Evolutionary conservation across 2,797 vertebrate species (phyloP).

Genomic region (Artibeus lituratus): DNA sequence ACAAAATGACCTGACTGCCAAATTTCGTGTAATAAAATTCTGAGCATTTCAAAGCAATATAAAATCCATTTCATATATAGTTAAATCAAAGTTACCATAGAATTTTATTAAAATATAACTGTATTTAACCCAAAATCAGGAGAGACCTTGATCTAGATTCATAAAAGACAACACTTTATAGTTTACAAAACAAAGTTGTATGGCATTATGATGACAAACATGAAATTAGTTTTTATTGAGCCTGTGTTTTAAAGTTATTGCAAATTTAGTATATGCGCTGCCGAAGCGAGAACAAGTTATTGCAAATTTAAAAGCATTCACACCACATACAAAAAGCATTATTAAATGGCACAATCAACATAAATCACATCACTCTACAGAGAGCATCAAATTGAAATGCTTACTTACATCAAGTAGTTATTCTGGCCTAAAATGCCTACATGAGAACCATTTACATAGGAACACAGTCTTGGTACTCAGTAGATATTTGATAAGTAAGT

Average conservation of each 20-base stretch:
- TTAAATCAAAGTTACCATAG: not conserved
- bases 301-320: not conserved
- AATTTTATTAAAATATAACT: not conserved
- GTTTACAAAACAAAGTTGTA: not conserved
- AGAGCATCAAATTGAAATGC: not conserved
- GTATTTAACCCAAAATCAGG: not conserved
- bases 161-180: not conserved
- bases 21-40: not conserved
- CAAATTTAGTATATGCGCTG: too few species aligned
- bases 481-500: not conserved
- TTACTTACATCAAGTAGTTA: not conserved
- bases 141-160: not conserved
- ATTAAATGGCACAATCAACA: not conserved
- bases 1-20: not conserved
- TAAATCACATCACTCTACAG: not conserved
- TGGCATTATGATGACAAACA: not conserved
- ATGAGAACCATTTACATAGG: not conserved
- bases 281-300: too few species aligned
- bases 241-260: not conserved
- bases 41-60: not conserved
- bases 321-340: not conserved
- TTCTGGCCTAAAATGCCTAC: not conserved
- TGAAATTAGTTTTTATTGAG: not conserved
- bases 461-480: not conserved
- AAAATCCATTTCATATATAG: not conserved